Base-by-base conservation (phyloP, 2,888 invertebrate genomes). In the Drosophila anomelani region DNA sequence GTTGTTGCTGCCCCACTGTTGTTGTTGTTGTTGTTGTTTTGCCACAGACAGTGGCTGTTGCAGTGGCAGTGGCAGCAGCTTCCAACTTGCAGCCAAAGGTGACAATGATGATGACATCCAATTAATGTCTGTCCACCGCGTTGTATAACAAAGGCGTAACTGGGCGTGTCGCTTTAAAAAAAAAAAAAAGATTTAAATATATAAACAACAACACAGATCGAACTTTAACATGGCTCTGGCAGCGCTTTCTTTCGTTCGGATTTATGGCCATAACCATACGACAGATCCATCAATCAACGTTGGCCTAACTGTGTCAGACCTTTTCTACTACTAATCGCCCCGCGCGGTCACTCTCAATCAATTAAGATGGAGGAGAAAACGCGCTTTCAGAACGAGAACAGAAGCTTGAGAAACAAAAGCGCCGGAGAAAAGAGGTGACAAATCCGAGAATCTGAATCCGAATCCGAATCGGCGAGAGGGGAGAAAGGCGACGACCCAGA, bases 341-440 rank as follows among this genome's bases (percentile, higher is more conserved):
- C 70, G 70, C 56, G 70, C 68, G 68, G 70, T 68, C 68, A 57
- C 46, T 70, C 70, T 70, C 70, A 69, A 68, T 68, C 68, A 68
- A 68, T 68, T 68, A 70, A 57, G 55, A 20, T 49, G 26, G 5
- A 10, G 8, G 15, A 46, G 26, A 54, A 54, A 55, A 55, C 26
- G 53, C 46, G 63, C 17, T 17, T 61, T 17, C 10, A 69, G 56
- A 61, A 36, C 17, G 44, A 51, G 38, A 43, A 66, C 29, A 29
- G 29, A 64, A 49, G 47, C 57, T 36, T 12, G 26, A 15, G 68
- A 57, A 60, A 59, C 59, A 59, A 59, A 59, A 53, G 59, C 29
- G 20, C n/a, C 10, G 17, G 66, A 64, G 49, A 64, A 66, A 63
- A 39, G 66, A 43, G 51, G 66, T 58, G 64, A 51, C 64, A 63